Evolutionary conservation across 2,888 invertebrate genomes (phyloP).

Genomic region (Cephus runcator): DNA sequence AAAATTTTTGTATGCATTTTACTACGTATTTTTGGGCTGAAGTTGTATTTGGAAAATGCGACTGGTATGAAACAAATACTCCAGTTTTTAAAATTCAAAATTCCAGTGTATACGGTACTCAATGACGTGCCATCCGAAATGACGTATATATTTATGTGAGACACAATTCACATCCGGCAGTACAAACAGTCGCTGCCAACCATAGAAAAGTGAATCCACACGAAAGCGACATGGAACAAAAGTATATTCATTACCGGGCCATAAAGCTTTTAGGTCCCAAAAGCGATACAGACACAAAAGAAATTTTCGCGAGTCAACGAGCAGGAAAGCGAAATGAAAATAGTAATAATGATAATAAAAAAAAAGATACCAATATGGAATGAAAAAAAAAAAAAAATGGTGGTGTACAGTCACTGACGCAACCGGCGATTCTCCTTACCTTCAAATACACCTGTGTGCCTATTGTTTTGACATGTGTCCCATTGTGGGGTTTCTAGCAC

Average conservation of each 20-base stretch:
- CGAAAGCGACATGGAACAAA: not conserved
- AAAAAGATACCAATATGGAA: not conserved
- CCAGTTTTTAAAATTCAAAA: not conserved
- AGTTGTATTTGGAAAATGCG: no score
- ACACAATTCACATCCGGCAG: not conserved
- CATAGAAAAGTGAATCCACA: not conserved
- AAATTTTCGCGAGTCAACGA: not conserved
- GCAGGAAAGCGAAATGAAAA: not conserved
- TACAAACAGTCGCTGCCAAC: not conserved
- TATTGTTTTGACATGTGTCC: slow-evolving; percentile 64
- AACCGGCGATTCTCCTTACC: slow-evolving; percentile 34
- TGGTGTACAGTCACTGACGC: slow-evolving; percentile 11
- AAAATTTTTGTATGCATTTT: not conserved
- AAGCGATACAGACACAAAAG: not conserved
- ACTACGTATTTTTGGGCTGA: not conserved
- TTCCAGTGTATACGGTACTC: not conserved
- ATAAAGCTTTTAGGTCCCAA: not conserved
- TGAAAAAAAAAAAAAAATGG: not conserved
- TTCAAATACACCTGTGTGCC: slow-evolving; percentile 53
- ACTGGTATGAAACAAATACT: not conserved
- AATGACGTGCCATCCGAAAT: not conserved
- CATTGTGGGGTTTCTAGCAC: slow-evolving; percentile 46
- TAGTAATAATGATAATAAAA: not conserved
- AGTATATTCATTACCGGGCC: not conserved
- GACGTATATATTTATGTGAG: not conserved